Evolutionary conservation across 1,140 invertebrate genomes (phyloP).

Genomic region (Eueides isabella): DNA sequence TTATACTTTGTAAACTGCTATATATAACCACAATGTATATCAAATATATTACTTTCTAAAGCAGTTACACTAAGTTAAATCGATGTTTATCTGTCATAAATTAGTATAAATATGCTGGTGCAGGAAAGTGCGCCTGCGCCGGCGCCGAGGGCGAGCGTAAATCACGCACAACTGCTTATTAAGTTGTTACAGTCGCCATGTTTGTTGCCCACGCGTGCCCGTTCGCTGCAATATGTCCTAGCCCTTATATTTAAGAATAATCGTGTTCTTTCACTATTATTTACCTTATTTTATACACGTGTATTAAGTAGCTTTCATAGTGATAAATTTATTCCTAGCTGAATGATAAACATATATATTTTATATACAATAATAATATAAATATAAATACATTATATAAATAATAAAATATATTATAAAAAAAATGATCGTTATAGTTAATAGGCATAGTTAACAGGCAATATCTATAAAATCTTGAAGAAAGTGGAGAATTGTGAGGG

Average conservation of each 20-base stretch:
- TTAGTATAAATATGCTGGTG: constrained; percentile 75
- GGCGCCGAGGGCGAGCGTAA: constrained; percentile 77
- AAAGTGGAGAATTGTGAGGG: no score
- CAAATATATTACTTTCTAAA: constrained; percentile 50
- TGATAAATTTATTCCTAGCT: neutral
- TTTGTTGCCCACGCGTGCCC: constrained; percentile 70
- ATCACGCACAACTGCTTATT: constrained; percentile 78
- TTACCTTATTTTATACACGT: constrained; percentile 24
- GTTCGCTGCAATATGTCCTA: constrained; percentile 57
- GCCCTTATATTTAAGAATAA: constrained; percentile 73
- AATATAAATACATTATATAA: no score
- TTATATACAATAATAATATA: no score
- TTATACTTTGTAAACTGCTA: neutral
- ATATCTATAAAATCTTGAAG: no score
- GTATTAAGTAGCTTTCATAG: neutral
- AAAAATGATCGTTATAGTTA: no score
- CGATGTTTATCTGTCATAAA: constrained; percentile 78
- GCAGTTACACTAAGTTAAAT: constrained; percentile 66
- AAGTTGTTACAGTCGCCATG: constrained; percentile 77
- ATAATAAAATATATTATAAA: no score
- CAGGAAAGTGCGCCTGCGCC: constrained; percentile 69
- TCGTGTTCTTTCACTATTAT: constrained; percentile 54
- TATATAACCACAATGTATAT: constrained; percentile 27
- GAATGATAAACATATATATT: neutral
- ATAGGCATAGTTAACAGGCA: no score